Evolutionary conservation across 2,797 vertebrate species (phyloP).

Genomic region (Antrozous pallidus): DNA sequence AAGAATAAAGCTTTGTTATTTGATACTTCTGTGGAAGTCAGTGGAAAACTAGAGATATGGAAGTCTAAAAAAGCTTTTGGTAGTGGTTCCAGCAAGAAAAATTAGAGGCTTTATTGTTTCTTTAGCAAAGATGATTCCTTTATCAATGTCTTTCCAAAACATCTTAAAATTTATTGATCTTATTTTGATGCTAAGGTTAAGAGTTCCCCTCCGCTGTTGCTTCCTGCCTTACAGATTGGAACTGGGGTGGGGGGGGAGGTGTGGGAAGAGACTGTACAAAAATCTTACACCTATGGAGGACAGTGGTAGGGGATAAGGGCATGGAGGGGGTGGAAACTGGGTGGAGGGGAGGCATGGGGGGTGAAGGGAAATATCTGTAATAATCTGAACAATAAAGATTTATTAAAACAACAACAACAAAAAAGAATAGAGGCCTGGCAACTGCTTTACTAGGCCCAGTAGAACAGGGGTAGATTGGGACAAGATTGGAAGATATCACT

Average conservation of each 20-base stretch:
- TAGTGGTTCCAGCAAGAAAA: not conserved
- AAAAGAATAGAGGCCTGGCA: not conserved
- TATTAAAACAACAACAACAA: too few species aligned
- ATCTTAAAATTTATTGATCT: not conserved
- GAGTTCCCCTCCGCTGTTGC: not conserved
- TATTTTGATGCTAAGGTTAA: not conserved
- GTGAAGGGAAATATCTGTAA: too few species aligned
- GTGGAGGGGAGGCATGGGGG: too few species aligned
- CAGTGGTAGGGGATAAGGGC: too few species aligned
- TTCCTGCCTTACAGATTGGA: not conserved
- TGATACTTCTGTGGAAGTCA: not conserved
- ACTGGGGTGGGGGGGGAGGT: not conserved
- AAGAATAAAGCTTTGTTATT: not conserved
- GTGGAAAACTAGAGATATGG: not conserved
- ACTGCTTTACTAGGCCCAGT: not conserved
- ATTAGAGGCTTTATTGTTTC: not conserved
- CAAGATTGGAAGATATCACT: not conserved
- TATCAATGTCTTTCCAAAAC: not conserved
- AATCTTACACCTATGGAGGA: too few species aligned
- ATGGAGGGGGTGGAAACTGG: too few species aligned
- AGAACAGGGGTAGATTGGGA: not conserved
- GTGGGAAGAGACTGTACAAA: too few species aligned
- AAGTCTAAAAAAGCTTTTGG: not conserved
- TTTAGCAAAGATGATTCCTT: constrained; percentile 16
- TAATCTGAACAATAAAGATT: too few species aligned